Evolutionary conservation across 2,113 vertebrate species (phyloP).

Genomic region (Callipepla californica): DNA sequence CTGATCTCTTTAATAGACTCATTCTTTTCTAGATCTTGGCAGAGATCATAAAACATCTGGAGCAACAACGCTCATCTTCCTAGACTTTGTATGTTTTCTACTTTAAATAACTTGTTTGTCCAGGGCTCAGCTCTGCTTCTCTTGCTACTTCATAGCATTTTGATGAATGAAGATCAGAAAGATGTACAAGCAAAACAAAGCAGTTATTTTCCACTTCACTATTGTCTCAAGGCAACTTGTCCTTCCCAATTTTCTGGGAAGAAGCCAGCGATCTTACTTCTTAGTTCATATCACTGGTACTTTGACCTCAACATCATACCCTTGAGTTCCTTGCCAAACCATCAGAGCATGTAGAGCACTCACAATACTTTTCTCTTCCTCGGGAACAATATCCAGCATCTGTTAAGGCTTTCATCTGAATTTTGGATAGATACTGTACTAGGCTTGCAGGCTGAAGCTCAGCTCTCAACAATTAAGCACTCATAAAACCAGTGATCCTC

Average conservation of each 20-base stretch:
- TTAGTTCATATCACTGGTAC: not conserved
- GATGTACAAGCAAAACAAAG: accelerated
- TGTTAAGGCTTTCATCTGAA: not conserved
- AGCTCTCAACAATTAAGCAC: not conserved
- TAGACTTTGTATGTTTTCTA: not conserved
- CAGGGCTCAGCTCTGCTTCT: not conserved
- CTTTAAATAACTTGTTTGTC: not conserved
- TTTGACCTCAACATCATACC: not conserved
- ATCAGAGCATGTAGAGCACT: not conserved
- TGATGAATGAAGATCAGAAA: not conserved
- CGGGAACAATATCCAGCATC: not conserved
- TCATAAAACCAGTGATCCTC: not conserved
- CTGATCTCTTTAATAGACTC: not conserved
- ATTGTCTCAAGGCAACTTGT: not conserved
- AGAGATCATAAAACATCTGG: not conserved
- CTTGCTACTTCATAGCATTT: not conserved
- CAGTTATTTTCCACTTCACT: not conserved
- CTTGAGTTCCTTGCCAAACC: not conserved
- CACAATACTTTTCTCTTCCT: not conserved
- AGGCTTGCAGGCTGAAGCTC: not conserved
- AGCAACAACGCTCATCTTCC: not conserved
- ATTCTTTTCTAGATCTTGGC: not conserved
- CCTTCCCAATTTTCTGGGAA: not conserved
- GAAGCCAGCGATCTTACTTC: not conserved
- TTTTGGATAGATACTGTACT: not conserved